Conservation (phyloP, 2,797 vertebrate genomes). For the Megaceryle alcyon region DNA sequence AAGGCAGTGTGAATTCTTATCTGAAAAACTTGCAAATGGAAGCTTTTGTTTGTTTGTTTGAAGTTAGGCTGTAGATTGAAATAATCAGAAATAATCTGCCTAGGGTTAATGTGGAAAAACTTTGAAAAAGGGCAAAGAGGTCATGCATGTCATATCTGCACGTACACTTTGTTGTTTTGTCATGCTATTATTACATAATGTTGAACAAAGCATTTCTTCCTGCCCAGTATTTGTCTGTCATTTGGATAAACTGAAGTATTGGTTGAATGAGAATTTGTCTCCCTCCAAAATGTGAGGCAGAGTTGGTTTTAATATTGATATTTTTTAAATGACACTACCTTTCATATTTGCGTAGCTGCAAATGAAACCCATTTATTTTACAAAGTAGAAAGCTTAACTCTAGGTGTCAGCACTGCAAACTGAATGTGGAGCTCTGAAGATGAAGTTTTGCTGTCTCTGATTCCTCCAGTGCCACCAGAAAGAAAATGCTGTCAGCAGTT, state of each 20-base stretch:
- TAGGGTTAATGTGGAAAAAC: neutral
- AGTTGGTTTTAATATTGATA: neutral
- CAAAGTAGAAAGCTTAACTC: constrained; percentile 45
- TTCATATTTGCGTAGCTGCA: neutral
- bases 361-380: constrained; percentile 16
- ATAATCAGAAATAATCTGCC: neutral
- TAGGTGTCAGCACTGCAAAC: constrained; percentile 71
- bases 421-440: constrained; percentile 29
- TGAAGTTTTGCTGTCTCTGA: constrained; percentile 22
- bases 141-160: neutral
- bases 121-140: neutral
- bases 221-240: neutral
- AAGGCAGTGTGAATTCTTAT: neutral
- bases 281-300: neutral
- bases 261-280: neutral
- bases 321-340: neutral
- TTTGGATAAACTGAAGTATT: neutral
- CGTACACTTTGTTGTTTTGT: neutral
- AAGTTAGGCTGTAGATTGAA: neutral
- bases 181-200: neutral
- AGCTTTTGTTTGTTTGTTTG: neutral
- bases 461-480: constrained; percentile 26
- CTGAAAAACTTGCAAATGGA: neutral
- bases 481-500: constrained; percentile 3
- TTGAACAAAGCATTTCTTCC: neutral